Evolutionary conservation across 2,888 invertebrate species (phyloP).

Genomic region (Tenthredo amoena): DNA sequence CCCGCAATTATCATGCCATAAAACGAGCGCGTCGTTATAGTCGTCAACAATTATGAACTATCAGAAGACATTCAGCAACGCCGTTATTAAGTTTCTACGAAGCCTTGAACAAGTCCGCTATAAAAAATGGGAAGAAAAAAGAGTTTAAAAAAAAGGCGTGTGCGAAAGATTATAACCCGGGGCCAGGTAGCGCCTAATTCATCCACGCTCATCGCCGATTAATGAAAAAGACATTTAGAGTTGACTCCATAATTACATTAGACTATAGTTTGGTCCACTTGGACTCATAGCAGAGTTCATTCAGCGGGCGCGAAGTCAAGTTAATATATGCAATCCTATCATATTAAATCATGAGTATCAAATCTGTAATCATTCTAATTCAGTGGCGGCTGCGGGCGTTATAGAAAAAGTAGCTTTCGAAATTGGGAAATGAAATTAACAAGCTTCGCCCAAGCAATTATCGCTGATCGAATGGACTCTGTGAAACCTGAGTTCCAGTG

Average conservation of each 20-base stretch:
- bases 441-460: conserved; percentile 26
- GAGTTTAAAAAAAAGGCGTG: conserved; percentile 1
- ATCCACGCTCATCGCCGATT: conserved; percentile 16
- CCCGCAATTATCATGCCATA: conserved; percentile 36
- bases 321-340: conserved; percentile 41
- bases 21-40: conserved; percentile 14
- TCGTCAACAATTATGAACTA: neutral
- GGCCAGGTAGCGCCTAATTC: neutral
- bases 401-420: conserved; percentile 18
- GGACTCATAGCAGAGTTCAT: conserved; percentile 19
- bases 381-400: neutral
- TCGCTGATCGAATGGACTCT: neutral
- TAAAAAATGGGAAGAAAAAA: neutral
- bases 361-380: conserved; percentile 14
- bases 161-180: neutral
- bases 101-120: conserved; percentile 13
- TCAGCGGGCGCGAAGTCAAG: neutral
- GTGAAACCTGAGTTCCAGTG: conserved; percentile 9
- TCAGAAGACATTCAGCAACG: conserved; percentile 22
- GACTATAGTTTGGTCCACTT: neutral
- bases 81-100: conserved; percentile 26
- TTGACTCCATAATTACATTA: neutral
- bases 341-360: conserved; percentile 7
- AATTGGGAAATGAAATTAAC: conserved; percentile 35
- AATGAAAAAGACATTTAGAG: conserved; percentile 41